Conservation (phyloP, 2,113 vertebrate genomes). For the Bucco capensis region DNA sequence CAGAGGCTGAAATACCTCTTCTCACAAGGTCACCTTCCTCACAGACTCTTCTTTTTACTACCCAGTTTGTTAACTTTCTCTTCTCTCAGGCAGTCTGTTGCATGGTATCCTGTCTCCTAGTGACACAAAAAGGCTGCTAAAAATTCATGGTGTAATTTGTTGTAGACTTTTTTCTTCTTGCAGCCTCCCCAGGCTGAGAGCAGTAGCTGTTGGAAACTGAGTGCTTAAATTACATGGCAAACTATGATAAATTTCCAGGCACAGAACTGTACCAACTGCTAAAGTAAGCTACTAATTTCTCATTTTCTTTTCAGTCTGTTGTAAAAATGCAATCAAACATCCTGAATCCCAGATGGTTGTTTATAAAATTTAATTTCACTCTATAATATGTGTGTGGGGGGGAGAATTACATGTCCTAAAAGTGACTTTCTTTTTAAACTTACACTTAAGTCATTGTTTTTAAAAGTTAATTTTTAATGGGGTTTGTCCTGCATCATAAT, state of each 20-base stretch:
- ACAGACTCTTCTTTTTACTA: neutral
- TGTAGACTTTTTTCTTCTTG: neutral
- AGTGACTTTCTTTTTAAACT: neutral
- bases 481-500: neutral
- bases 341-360: neutral
- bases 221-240: constrained; percentile 33
- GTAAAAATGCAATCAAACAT: constrained; percentile 17
- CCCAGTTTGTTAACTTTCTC: neutral
- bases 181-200: neutral
- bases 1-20: constrained; percentile 15
- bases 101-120: neutral
- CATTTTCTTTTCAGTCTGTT: constrained; percentile 10
- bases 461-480: neutral
- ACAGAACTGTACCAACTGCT: neutral
- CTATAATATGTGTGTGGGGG: neutral
- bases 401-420: neutral
- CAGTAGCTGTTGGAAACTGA: neutral
- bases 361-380: neutral
- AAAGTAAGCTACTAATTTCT: constrained; percentile 16
- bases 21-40: constrained; percentile 28
- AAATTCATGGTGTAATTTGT: constrained; percentile 23
- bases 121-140: constrained; percentile 4
- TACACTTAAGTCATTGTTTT: neutral
- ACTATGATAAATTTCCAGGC: constrained; percentile 23
- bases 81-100: neutral